Evolutionary conservation across 1,140 invertebrate species (phyloP).

Genomic region (Papilio dardanus): DNA sequence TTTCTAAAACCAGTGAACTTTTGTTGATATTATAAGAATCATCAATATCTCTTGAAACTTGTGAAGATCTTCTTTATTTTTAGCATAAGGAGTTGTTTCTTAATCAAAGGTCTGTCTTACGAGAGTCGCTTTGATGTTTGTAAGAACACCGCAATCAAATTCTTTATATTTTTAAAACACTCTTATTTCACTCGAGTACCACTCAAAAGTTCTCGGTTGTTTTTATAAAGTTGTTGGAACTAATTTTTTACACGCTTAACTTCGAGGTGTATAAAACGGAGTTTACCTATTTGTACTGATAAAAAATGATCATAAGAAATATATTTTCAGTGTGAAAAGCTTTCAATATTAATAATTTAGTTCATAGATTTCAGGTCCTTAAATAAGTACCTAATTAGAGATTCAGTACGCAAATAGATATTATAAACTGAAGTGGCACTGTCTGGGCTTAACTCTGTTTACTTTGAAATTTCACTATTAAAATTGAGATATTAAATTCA

Average conservation of each 20-base stretch:
- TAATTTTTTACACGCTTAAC: constrained; percentile 9
- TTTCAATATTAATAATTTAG: too few relatives aligned
- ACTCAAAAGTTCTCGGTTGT: background rate
- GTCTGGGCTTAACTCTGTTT: too few relatives aligned
- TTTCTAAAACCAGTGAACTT: background rate
- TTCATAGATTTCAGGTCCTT: too few relatives aligned
- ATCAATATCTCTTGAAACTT: background rate
- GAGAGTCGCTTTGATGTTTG: background rate
- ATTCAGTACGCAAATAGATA: too few relatives aligned
- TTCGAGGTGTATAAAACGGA: background rate
- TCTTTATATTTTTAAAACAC: background rate
- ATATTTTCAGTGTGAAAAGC: too few relatives aligned
- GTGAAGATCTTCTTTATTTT: background rate
- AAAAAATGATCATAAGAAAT: too few relatives aligned
- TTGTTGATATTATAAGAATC: background rate
- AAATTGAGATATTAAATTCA: too few relatives aligned
- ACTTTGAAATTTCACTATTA: too few relatives aligned
- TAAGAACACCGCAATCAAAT: constrained; percentile 6
- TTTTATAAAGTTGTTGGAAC: background rate
- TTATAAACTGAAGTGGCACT: too few relatives aligned
- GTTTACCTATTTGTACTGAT: too few relatives aligned
- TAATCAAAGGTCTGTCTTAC: background rate
- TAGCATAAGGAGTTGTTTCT: background rate
- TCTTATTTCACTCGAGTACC: background rate
- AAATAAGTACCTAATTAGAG: too few relatives aligned